These are phyloP conservation scores for Drosophila dives DNA, from an alignment of 2,888 invertebrate genomes.

Conservation along the genomic window DNA sequence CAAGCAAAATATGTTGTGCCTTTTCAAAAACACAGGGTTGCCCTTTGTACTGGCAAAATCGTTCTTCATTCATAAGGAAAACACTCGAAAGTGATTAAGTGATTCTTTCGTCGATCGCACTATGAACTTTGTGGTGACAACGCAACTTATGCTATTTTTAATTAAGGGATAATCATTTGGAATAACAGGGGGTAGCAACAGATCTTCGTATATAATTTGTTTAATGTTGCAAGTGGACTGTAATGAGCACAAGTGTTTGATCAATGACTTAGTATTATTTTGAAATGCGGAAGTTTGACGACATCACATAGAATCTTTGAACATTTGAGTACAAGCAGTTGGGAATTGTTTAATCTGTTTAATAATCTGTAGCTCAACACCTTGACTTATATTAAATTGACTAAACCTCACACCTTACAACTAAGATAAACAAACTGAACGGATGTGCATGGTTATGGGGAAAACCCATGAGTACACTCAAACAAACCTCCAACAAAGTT, in stretches of 20 bases:
- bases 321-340: conserved; percentile 6
- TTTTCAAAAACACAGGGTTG: conserved; percentile 13
- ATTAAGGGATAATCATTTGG: conserved; percentile 26
- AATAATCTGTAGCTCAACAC: background rate
- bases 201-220: background rate
- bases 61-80: conserved; percentile 46
- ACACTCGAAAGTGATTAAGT: conserved; percentile 8
- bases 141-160: conserved; percentile 19
- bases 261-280: conserved; percentile 43
- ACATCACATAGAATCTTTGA: conserved; percentile 39
- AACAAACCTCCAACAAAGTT: background rate
- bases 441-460: conserved; percentile 19
- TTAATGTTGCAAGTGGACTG: conserved; percentile 10
- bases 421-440: conserved; percentile 12
- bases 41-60: conserved; percentile 41
- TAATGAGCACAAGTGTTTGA: conserved; percentile 16
- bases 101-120: conserved; percentile 7
- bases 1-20: background rate
- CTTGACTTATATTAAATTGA: background rate
- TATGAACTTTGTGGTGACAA: conserved; percentile 43
- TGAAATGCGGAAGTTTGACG: conserved; percentile 22
- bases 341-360: conserved; percentile 10
- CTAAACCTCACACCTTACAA: background rate
- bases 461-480: conserved; percentile 13
- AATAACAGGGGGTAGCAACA: background rate